phyloP scores from a whole-genome alignment of 2,797 vertebrate species.

The Sebastes taczanowskii region DNA sequence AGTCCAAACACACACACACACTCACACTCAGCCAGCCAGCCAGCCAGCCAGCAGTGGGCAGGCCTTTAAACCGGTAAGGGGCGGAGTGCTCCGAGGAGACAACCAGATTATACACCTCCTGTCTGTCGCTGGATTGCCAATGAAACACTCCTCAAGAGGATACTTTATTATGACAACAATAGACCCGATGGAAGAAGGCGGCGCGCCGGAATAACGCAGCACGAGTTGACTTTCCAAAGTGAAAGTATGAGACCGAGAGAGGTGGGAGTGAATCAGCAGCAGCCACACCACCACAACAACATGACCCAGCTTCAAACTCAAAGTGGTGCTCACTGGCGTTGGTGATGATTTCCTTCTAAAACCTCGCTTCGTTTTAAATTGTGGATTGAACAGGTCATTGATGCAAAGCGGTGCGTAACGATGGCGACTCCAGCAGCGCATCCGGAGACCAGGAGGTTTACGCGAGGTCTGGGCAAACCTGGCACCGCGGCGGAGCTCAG shows the following conservation, averaged over 20 bases:
- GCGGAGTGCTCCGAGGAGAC: slow-evolving; percentile 59
- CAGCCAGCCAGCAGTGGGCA: slow-evolving; percentile 37
- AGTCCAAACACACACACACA: slow-evolving; percentile 45
- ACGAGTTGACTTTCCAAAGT: not conserved
- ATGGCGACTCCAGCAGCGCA: slow-evolving; percentile 76
- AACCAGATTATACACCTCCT: slow-evolving; percentile 62
- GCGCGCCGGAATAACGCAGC: not conserved
- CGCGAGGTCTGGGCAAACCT: slow-evolving; percentile 91
- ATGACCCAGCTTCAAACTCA: slow-evolving; percentile 56
- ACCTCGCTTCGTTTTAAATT: not conserved
- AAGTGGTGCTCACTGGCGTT: slow-evolving; percentile 31
- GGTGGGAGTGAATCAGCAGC: slow-evolving; percentile 19
- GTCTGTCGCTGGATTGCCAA: slow-evolving; percentile 45
- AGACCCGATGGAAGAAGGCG: not conserved
- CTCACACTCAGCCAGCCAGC: not conserved
- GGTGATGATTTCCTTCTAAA: slow-evolving; percentile 36
- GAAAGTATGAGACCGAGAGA: slow-evolving; percentile 28
- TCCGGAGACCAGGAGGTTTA: slow-evolving; percentile 93
- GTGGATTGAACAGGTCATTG: slow-evolving; percentile 29
- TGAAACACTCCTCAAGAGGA: slow-evolving; percentile 33
- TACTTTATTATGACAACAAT: slow-evolving; percentile 45
- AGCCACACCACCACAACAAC: slow-evolving; percentile 23
- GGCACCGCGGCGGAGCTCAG: slow-evolving; percentile 94
- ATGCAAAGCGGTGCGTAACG: slow-evolving; percentile 39
- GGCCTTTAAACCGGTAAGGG: slow-evolving; percentile 58